Conservation (phyloP, 2,113 vertebrate species). For the Barnardius zonarius region DNA sequence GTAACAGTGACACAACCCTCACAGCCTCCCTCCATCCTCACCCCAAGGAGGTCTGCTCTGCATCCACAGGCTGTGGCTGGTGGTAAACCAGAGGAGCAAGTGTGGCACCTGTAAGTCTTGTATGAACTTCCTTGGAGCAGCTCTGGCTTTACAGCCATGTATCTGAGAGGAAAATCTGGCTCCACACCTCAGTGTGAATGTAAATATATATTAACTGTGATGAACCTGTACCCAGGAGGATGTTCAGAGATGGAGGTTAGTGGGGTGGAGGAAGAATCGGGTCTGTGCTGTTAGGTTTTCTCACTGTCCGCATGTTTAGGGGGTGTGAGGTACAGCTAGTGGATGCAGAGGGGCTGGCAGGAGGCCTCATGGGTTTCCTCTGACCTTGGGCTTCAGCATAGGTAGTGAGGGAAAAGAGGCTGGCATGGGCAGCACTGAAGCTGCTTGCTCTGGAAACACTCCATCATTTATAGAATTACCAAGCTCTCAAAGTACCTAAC, state of each 20-base stretch:
- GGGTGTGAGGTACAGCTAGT: neutral
- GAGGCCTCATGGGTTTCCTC: neutral
- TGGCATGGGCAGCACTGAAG: neutral
- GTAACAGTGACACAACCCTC: neutral
- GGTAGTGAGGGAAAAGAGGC: neutral
- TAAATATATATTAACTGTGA: rapidly evolving
- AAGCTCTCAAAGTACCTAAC: neutral
- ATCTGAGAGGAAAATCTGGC: neutral
- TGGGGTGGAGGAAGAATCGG: neutral
- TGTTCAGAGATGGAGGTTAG: neutral
- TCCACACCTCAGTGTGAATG: neutral
- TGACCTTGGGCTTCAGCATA: neutral
- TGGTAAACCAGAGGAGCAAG: rapidly evolving
- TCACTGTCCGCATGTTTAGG: neutral
- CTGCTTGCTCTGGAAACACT: neutral
- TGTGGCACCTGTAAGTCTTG: rapidly evolving
- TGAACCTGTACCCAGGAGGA: neutral
- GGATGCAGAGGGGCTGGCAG: neutral
- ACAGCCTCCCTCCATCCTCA: neutral
- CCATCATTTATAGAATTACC: neutral
- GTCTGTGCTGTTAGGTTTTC: neutral
- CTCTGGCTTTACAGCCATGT: neutral
- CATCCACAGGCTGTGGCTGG: neutral
- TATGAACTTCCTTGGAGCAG: neutral
- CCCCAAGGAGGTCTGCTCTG: neutral